phyloP scores from a whole-genome alignment of 2,113 vertebrate genomes.

The Hypanus sabinus region DNA sequence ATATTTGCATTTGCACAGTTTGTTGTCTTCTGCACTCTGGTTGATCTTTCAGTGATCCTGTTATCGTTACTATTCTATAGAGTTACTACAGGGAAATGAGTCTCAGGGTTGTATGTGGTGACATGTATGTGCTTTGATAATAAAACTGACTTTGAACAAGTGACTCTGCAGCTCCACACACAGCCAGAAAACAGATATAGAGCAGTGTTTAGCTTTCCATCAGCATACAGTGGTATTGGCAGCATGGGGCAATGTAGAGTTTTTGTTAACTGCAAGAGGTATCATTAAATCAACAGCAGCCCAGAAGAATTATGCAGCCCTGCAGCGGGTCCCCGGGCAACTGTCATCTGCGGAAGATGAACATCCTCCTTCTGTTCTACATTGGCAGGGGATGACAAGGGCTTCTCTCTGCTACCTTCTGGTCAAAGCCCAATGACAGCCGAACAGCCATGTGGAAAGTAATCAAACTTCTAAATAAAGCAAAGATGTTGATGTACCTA shows the following conservation, averaged over 20 bases:
- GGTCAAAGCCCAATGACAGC: neutral
- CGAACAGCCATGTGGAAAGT: neutral
- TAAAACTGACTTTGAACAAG: neutral
- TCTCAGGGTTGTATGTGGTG: too few species aligned
- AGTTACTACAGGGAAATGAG: too few species aligned
- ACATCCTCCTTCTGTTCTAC: neutral
- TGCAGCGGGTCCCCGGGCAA: neutral
- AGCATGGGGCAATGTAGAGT: neutral
- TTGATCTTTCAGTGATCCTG: too few species aligned
- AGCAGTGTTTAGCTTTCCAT: too few species aligned
- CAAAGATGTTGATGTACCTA: neutral
- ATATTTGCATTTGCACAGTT: too few species aligned
- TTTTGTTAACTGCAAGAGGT: neutral
- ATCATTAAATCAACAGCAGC: neutral
- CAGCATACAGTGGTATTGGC: neutral
- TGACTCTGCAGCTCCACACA: neutral
- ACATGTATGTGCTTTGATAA: too few species aligned
- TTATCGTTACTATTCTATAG: too few species aligned
- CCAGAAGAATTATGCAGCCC: neutral
- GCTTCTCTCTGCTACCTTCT: neutral
- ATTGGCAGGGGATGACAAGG: neutral
- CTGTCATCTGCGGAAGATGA: neutral
- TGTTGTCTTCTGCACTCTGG: too few species aligned
- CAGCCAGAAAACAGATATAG: neutral
- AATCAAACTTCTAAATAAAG: neutral